Percentiles rank a stretch among this genome's conserved stretches.
These are phyloP conservation scores for Philopotamus ludificatus DNA, from an alignment of 1,140 invertebrate genomes.

Conservation along the genomic window DNA sequence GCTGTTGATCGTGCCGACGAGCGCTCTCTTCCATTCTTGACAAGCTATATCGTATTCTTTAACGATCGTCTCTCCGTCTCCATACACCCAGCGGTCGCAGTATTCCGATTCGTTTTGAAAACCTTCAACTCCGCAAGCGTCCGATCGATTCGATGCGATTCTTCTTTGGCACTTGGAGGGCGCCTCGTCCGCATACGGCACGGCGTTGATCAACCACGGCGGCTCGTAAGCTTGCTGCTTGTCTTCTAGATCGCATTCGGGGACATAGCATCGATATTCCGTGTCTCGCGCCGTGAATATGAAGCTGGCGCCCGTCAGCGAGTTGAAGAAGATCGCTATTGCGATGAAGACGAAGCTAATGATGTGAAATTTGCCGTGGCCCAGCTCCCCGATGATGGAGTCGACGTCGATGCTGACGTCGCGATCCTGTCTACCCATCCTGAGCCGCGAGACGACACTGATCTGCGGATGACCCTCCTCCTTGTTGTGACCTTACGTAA, in stretches of 20 bases:
- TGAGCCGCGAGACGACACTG: not conserved
- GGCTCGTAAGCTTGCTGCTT: constrained; percentile 43
- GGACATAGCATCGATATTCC: constrained; percentile 58
- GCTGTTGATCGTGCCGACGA: constrained; percentile 65
- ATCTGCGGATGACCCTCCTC: not conserved
- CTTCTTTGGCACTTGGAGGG: constrained; percentile 56
- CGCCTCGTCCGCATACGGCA: constrained; percentile 47
- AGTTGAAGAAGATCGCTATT: constrained; percentile 56
- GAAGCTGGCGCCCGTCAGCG: constrained; percentile 55
- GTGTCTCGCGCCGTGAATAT: constrained; percentile 58
- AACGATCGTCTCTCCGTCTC: constrained; percentile 38
- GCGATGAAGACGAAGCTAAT: constrained; percentile 55
- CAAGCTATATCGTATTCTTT: constrained; percentile 31
- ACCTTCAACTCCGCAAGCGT: not conserved
- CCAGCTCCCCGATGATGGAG: constrained; percentile 37
- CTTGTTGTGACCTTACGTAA: constrained; percentile 30
- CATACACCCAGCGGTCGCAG: constrained; percentile 35
- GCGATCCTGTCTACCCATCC: constrained; percentile 33
- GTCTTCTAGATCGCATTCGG: constrained; percentile 52
- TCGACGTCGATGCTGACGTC: constrained; percentile 36
- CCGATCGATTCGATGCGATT: constrained; percentile 35
- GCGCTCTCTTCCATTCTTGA: constrained; percentile 61
- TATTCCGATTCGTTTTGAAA: constrained; percentile 38
- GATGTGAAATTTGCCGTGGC: constrained; percentile 58
- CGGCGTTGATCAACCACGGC: constrained; percentile 53